Conservation (phyloP, 2,797 vertebrate species). For the Avahi laniger region DNA sequence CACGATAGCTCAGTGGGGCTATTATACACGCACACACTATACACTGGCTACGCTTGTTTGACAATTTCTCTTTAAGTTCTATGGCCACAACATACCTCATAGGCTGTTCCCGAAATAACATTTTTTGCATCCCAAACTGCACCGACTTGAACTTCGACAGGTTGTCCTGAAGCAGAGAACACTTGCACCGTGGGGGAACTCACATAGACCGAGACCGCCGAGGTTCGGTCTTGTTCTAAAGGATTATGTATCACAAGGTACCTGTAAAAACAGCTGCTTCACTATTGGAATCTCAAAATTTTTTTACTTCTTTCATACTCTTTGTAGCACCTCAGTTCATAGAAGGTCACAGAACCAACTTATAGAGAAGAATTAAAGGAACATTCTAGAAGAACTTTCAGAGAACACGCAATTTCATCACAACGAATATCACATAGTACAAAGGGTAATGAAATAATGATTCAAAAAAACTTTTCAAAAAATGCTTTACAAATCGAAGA, state of each 20-base stretch:
- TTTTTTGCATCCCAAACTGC: conserved; percentile 89
- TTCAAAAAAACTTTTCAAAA: not conserved
- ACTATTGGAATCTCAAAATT: conserved; percentile 45
- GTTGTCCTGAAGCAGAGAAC: conserved; percentile 84
- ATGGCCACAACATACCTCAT: conserved; percentile 86
- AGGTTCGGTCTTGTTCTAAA: conserved; percentile 87
- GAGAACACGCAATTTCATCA: not conserved
- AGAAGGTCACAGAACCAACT: conserved; percentile 53
- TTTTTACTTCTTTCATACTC: not conserved
- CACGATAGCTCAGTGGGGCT: not conserved
- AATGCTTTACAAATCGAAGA: not conserved
- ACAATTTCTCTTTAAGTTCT: not conserved
- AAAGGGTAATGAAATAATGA: not conserved
- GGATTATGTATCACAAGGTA: conserved; percentile 91
- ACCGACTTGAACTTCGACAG: conserved; percentile 88
- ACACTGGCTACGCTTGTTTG: not conserved
- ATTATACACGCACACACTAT: not conserved
- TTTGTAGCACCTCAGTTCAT: conserved; percentile 30
- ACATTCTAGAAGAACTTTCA: not conserved
- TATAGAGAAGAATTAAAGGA: not conserved
- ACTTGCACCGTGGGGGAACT: conserved; percentile 85
- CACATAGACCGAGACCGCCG: conserved; percentile 87
- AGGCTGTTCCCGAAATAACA: conserved; percentile 84
- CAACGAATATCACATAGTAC: not conserved
- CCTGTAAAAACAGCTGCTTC: conserved; percentile 82